Base-by-base conservation (phyloP, 2,113 vertebrate species). In the Pelusios castaneus region DNA sequence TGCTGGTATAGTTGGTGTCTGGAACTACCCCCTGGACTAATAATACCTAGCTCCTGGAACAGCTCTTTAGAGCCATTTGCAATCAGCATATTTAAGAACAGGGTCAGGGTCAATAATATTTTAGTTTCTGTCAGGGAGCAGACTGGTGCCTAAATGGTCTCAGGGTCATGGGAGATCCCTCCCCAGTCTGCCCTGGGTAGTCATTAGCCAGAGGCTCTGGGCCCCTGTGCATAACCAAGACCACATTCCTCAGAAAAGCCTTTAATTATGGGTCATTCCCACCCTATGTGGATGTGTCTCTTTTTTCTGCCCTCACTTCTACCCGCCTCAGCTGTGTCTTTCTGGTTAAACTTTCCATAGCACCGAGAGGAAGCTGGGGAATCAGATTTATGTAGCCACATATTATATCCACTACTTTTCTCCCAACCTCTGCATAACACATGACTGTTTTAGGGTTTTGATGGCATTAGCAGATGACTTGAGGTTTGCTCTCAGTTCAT, bases 381-480 rank as follows among this genome's bases (percentile, higher is more conserved):
- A 92, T 55, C 34, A 92, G 77, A 93, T 90, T 93, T 79, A 90
- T 81, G 87, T 43, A 19, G 34, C 76, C 49, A 45, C 52, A 38
- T 47, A 63, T 77, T 73, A 90, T 81, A 91, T 94, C 84, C 87
- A 91, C 34, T 51, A 87, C 82, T 2, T 0, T 90, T 43, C 43
- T 87, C 31, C 17, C 29, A 89, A 41, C 82, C 43, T 82, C 43
- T 73, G 70, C 54, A 85, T 85, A 92, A 95, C 91, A 75, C 49
- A 84, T 73, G 43, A 79, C 52, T 87, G 54, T 95, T 92, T 94
- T 89, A 89, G 49, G 73, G 93, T 91, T 95, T 51, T 95, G 93
- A 90, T 97, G 82, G 51, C 90, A 84, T 81, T 94, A 95, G 94
- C 80, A 96, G 93, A 92, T 79, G 91, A 91, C 87, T 94, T 93